Evolutionary conservation across 2,797 vertebrate genomes (phyloP).

Genomic region (Chanos chanos): DNA sequence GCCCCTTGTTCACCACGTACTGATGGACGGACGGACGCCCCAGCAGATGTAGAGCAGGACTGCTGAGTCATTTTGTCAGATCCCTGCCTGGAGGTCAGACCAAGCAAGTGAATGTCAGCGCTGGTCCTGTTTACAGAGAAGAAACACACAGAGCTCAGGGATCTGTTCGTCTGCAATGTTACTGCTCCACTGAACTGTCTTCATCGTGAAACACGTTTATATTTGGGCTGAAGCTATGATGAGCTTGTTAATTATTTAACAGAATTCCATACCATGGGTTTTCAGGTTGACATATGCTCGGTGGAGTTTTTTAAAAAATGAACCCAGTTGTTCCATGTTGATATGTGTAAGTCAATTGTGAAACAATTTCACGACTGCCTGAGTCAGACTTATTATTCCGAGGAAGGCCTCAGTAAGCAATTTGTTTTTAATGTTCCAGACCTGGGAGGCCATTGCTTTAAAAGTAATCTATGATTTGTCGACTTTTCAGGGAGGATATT

Average conservation of each 20-base stretch:
- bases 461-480: too few relatives aligned
- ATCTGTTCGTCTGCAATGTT: background rate
- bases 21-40: slow-evolving; percentile 21
- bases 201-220: background rate
- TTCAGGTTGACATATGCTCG: too few relatives aligned
- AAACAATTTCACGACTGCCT: slow-evolving; percentile 33
- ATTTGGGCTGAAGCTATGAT: too few relatives aligned
- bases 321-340: background rate
- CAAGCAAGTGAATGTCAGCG: slow-evolving; percentile 15
- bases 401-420: slow-evolving; percentile 24
- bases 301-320: too few relatives aligned
- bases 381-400: slow-evolving; percentile 9
- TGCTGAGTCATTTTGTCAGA: slow-evolving; percentile 33
- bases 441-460: slow-evolving; percentile 6
- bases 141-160: too few relatives aligned
- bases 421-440: slow-evolving; percentile 18
- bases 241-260: too few relatives aligned
- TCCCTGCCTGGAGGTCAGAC: slow-evolving; percentile 16
- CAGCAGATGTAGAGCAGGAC: slow-evolving; percentile 30
- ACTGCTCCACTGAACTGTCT: background rate
- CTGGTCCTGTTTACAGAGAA: background rate
- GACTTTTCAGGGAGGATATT: too few relatives aligned
- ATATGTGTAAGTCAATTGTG: slow-evolving; percentile 16
- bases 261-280: too few relatives aligned
- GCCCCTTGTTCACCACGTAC: slow-evolving; percentile 3